Conservation (phyloP, 2,888 invertebrate genomes). For the Drosophila greeni region DNA sequence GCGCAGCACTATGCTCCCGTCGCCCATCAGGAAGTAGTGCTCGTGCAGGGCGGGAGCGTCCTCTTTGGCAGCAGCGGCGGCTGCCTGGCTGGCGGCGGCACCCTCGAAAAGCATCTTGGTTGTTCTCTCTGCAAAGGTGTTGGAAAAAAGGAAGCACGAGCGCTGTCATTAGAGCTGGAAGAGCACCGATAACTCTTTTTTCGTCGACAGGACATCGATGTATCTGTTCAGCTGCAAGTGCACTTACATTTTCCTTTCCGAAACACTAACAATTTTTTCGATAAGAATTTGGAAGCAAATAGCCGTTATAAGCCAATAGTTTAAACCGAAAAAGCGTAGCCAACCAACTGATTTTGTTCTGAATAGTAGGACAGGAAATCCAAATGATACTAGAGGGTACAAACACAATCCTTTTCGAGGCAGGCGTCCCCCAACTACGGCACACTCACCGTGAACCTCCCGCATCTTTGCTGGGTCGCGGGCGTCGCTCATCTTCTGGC, state of each 20-base stretch:
- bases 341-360: not conserved
- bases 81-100: constrained; percentile 35
- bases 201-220: not conserved
- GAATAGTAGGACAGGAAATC: too few relatives aligned
- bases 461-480: constrained; percentile 66
- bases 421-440: too few relatives aligned
- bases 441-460: constrained; percentile 62
- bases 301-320: too few relatives aligned
- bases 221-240: not conserved
- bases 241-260: not conserved
- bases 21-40: constrained; percentile 60
- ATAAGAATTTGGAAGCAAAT: not conserved
- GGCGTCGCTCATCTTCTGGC: constrained; percentile 59
- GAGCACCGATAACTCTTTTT: not conserved
- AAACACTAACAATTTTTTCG: not conserved
- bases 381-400: too few relatives aligned
- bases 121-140: constrained; percentile 61
- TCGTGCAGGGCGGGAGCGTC: constrained; percentile 39
- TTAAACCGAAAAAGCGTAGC: not conserved
- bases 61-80: not conserved
- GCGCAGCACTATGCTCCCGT: constrained; percentile 65
- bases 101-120: constrained; percentile 63
- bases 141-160: not conserved
- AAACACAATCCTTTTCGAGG: not conserved
- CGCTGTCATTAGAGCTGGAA: not conserved